Percentiles rank a stretch among this genome's conserved stretches.
phyloP scores from a whole-genome alignment of 2,888 invertebrate species.

The Aradus depressus region DNA sequence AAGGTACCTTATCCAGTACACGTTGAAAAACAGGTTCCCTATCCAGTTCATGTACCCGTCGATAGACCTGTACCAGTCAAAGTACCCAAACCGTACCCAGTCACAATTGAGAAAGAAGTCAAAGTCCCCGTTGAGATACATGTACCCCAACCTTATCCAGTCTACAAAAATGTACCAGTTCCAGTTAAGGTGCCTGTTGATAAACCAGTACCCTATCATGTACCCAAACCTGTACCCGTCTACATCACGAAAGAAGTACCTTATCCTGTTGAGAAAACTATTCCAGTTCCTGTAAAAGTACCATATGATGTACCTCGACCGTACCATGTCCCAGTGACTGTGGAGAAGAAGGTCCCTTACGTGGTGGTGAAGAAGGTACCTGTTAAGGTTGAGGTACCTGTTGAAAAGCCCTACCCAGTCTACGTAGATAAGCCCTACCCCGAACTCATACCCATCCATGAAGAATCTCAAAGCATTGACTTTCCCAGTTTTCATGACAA shows the following conservation, averaged over 20 bases:
- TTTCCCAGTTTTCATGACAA: no score
- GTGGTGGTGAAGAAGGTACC: slow-evolving; percentile 18
- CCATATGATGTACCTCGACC: slow-evolving; percentile 24
- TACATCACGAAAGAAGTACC: slow-evolving; percentile 28
- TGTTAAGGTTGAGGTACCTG: slow-evolving; percentile 21
- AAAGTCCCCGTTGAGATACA: slow-evolving; percentile 30
- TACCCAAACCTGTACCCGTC: slow-evolving; percentile 29
- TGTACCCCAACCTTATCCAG: slow-evolving; percentile 31
- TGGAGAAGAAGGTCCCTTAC: slow-evolving; percentile 27
- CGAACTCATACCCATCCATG: no score
- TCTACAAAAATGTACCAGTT: slow-evolving; percentile 29
- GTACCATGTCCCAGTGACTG: slow-evolving; percentile 24
- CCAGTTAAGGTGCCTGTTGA: slow-evolving; percentile 30
- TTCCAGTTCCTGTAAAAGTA: slow-evolving; percentile 27
- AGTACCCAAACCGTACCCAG: slow-evolving; percentile 32
- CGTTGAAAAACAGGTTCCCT: slow-evolving; percentile 32
- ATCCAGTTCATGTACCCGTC: slow-evolving; percentile 31
- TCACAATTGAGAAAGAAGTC: slow-evolving; percentile 30
- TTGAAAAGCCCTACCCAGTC: slow-evolving; percentile 28
- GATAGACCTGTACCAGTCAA: slow-evolving; percentile 30
- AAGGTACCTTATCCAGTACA: slow-evolving; percentile 31
- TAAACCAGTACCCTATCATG: slow-evolving; percentile 30
- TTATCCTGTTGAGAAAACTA: slow-evolving; percentile 22
- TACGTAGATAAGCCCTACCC: slow-evolving; percentile 27
- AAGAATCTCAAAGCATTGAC: no score